These are phyloP conservation scores for Chrysogorgia sp. DNA, from an alignment of 92 coral and sea anemone genomes.

Conservation along the genomic window DNA sequence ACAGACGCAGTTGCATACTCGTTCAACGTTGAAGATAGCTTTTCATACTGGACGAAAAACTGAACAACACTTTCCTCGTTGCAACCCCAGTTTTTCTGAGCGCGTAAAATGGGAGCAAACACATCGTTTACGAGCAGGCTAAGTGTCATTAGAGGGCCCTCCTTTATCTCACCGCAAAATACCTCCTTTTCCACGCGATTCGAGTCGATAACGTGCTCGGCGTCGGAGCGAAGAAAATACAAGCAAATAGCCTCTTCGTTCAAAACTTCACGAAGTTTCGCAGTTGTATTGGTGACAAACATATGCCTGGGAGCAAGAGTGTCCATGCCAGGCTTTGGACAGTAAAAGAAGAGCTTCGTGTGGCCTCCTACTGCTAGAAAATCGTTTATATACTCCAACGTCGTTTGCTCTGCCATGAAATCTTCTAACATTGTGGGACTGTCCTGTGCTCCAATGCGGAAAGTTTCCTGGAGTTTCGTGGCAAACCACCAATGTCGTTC, in stretches of 20 bases:
- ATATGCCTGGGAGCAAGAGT: conserved; percentile 79
- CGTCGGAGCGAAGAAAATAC: conserved; percentile 94
- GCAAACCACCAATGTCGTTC: conserved; percentile 99
- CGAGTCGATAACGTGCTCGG: conserved; percentile 96
- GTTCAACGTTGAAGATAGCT: conserved; percentile 77
- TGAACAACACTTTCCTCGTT: conserved; percentile 76
- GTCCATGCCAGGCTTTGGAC: conserved; percentile 87
- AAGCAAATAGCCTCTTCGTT: conserved; percentile 95
- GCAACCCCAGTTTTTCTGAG: conserved; percentile 86
- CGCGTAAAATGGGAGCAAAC: conserved; percentile 87
- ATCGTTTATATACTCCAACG: conserved; percentile 94
- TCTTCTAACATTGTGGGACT: conserved; percentile 99
- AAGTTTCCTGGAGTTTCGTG: conserved; percentile 97
- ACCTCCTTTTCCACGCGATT: conserved; percentile 97
- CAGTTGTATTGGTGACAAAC: conserved; percentile 90
- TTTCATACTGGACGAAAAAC: conserved; percentile 90
- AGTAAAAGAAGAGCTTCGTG: conserved; percentile 89
- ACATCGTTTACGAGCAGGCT: conserved; percentile 84
- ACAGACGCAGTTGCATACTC: conserved; percentile 91
- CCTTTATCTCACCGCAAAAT: conserved; percentile 97
- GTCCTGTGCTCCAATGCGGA: conserved; percentile 94
- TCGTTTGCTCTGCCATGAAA: conserved; percentile 96
- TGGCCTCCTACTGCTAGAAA: conserved; percentile 98
- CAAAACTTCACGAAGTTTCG: conserved; percentile 94
- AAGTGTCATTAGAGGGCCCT: conserved; percentile 87